Percentiles rank a stretch among this genome's conserved stretches.
Conservation (phyloP, 2,797 vertebrate species). For the Rhinoraja longicauda region DNA sequence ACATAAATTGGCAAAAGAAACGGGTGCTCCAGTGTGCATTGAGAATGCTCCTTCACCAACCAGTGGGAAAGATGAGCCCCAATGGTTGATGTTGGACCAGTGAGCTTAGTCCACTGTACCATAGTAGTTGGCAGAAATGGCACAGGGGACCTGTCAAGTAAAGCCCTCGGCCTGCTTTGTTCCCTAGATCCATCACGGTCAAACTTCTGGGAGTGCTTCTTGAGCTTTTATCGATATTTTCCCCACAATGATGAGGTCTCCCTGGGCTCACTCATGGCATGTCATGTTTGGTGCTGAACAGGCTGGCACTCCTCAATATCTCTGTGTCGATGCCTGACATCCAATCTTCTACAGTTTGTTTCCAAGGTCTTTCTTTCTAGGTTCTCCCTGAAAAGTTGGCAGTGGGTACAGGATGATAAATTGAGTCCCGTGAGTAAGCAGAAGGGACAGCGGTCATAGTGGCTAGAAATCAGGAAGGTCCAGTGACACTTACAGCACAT, state of each 20-base stretch:
- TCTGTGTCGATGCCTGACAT: slow-evolving; percentile 24
- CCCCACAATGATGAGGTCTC: slow-evolving; percentile 3
- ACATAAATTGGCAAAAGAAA: slow-evolving; percentile 9
- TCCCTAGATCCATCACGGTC: slow-evolving; percentile 29
- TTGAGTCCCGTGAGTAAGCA: slow-evolving; percentile 18
- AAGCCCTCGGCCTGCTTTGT: slow-evolving; percentile 33
- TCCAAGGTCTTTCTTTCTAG: slow-evolving; percentile 32
- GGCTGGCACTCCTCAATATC: slow-evolving; percentile 5
- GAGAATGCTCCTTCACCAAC: neutral
- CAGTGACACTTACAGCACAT: slow-evolving; percentile 25
- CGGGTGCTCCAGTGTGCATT: neutral
- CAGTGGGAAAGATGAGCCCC: neutral
- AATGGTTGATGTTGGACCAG: slow-evolving; percentile 3
- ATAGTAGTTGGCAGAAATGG: slow-evolving; percentile 9
- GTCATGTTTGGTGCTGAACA: slow-evolving; percentile 18
- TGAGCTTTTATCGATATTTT: slow-evolving; percentile 20
- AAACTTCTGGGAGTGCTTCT: slow-evolving; percentile 34
- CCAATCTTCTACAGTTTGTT: slow-evolving; percentile 27
- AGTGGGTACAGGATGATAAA: slow-evolving; percentile 28
- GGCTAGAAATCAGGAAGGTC: slow-evolving; percentile 34
- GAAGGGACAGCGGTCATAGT: slow-evolving; percentile 16
- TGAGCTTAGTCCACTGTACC: slow-evolving; percentile 9
- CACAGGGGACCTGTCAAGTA: neutral
- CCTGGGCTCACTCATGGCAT: slow-evolving; percentile 36
- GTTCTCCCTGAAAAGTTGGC: slow-evolving; percentile 27